These are phyloP conservation scores for Heloderma charlesbogerti DNA, from an alignment of 2,113 vertebrate genomes.

Conservation along the genomic window DNA sequence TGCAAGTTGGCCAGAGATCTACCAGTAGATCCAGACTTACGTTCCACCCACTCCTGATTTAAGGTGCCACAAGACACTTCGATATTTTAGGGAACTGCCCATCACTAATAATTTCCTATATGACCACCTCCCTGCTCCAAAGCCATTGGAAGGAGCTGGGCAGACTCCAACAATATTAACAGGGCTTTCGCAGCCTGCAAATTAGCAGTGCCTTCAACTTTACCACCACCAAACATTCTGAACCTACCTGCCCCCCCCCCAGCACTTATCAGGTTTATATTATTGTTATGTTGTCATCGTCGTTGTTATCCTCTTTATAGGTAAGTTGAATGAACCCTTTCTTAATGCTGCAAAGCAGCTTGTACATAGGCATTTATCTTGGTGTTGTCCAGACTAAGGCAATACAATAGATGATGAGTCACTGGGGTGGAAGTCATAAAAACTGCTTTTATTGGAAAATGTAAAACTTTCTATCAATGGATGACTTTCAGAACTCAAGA, in stretches of 20 bases:
- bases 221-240: not conserved
- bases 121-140: too few species aligned
- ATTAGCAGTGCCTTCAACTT: not conserved
- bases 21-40: too few species aligned
- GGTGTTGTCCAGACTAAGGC: not conserved
- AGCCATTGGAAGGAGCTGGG: not conserved
- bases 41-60: too few species aligned
- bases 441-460: not conserved
- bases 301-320: not conserved
- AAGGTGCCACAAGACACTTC: not conserved
- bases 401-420: not conserved
- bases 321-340: not conserved
- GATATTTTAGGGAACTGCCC: not conserved
- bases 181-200: not conserved
- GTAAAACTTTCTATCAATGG: not conserved
- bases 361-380: conserved; percentile 26
- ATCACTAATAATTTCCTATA: not conserved
- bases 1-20: too few species aligned
- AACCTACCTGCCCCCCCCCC: too few species aligned
- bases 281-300: not conserved
- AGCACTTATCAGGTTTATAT: not conserved
- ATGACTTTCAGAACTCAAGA: not conserved
- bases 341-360: not conserved
- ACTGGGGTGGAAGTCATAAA: conserved; percentile 11
- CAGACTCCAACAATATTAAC: too few species aligned